These are phyloP conservation scores for Thinocorus orbignyianus DNA, from an alignment of 2,113 vertebrate species.

Conservation along the genomic window DNA sequence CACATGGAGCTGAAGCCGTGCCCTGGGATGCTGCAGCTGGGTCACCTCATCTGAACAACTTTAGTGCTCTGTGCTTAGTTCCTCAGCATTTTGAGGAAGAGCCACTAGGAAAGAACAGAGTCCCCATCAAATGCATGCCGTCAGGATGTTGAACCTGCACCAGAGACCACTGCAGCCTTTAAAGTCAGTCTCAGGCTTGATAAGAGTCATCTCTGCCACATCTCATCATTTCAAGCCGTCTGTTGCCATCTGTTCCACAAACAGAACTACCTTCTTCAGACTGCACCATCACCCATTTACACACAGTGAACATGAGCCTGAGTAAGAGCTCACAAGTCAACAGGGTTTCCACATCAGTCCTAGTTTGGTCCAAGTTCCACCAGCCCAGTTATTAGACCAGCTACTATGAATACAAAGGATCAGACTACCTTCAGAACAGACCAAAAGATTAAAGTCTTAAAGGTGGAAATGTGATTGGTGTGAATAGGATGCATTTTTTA, in stretches of 20 bases:
- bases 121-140: background rate
- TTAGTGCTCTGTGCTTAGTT: background rate
- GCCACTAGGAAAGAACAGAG: too few species aligned
- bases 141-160: background rate
- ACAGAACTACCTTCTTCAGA: background rate
- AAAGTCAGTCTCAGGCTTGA: background rate
- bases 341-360: background rate
- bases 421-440: background rate
- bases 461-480: background rate
- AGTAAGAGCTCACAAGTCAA: background rate
- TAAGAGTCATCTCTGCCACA: background rate
- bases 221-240: background rate
- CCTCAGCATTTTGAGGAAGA: background rate
- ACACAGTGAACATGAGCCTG: accelerated
- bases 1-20: background rate
- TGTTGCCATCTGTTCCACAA: background rate
- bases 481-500: background rate
- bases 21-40: background rate
- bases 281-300: background rate
- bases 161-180: background rate
- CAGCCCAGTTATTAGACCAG: background rate
- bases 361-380: background rate
- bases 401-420: background rate
- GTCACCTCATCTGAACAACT: background rate
- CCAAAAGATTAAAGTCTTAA: background rate